These are phyloP conservation scores for Hemitrygon akajei DNA, from an alignment of 2,797 vertebrate genomes.

Conservation along the genomic window DNA sequence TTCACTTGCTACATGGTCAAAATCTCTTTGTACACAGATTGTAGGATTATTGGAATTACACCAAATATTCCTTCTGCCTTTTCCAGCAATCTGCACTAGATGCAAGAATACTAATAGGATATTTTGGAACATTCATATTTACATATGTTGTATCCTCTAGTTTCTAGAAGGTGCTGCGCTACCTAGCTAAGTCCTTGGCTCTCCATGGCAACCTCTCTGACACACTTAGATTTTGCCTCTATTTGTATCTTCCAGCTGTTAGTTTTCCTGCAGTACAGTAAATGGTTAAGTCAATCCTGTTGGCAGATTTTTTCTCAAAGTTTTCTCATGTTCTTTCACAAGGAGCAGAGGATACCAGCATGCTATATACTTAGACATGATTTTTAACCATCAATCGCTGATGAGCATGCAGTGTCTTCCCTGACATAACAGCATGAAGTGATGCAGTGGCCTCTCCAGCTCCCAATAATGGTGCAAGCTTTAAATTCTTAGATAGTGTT, in stretches of 20 bases:
- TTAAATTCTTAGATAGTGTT: no score
- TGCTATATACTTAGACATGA: background rate
- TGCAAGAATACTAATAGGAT: background rate
- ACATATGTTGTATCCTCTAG: background rate
- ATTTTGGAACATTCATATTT: background rate
- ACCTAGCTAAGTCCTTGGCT: background rate
- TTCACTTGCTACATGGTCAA: background rate
- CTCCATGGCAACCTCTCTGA: background rate
- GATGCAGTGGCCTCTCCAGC: no score
- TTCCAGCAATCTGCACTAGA: background rate
- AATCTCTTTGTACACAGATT: background rate
- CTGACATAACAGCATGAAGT: no score
- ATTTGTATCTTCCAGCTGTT: background rate
- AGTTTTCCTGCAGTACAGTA: background rate
- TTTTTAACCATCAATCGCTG: background rate
- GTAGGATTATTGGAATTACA: background rate
- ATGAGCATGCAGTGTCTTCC: background rate
- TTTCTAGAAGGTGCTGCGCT: background rate
- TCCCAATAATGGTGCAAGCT: no score
- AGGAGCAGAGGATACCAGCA: background rate
- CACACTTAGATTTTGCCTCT: background rate
- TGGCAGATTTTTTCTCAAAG: background rate
- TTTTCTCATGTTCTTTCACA: background rate
- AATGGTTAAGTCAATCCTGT: background rate
- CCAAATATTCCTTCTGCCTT: background rate